Base-by-base conservation (phyloP, 2,113 vertebrate species). In the Odobenus rosmarus region DNA sequence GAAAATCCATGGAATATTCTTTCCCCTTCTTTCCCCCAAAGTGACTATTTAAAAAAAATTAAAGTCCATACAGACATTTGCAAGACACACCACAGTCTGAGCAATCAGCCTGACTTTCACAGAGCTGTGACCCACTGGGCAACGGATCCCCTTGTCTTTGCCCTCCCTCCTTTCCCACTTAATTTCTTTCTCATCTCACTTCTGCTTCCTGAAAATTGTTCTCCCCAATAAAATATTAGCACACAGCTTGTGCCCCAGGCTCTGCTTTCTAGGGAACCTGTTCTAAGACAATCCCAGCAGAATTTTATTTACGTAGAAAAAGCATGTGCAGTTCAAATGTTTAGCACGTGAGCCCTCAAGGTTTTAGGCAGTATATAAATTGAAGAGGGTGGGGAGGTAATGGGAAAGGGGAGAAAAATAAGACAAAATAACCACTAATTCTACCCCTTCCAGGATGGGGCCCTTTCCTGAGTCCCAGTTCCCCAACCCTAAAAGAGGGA, bases 171-270 rank as follows among this genome's bases (percentile, higher is more conserved):
- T 93, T 67, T 64, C 28, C 42, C 59, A 72, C 19, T 82, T 77
- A 59, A 95, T 86, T 93, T 96, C 88, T 74, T 61, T 72, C 91
- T 86, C 11, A n/a, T 39, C 28, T 93, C 92, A 92, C 19, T 90
- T 93, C 24, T 80, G 55, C 55, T 95, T 86, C 67, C 55, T 57
- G 11, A 92, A 88, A 95, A 49, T 55, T 89, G 42, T 26, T 87
- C 72, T 82, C 51, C 46, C 24, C 67, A 86, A 19, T 57, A 91
- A 85, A 69, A 61, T 57, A 19, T 81, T 76, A 86, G 33, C 53
- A 87, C 59, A 83, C 18, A 82, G 86, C 19, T 64, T 74, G n/a
- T 72, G 79, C 39, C 59, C 91, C 55, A 89, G 51, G 86, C 33
- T 95, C 71, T 95, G 36, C 33, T 94, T 85, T 96, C 81, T n/a